Evolutionary conservation across 1,140 invertebrate species (phyloP).

Genomic region (Ostrea edulis): DNA sequence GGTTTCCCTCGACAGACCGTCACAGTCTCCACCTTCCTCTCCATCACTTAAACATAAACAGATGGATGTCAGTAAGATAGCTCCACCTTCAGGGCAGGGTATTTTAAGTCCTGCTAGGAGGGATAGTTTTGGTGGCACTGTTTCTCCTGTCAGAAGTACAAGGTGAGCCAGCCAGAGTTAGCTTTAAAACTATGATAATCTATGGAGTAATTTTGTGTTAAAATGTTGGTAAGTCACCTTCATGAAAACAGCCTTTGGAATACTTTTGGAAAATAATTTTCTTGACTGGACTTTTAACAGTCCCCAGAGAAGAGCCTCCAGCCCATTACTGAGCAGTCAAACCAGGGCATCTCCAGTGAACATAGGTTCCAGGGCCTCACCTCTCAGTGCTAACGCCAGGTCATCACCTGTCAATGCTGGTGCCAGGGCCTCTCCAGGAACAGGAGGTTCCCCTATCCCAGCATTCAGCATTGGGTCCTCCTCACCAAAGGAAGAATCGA

Average conservation of each 20-base stretch:
- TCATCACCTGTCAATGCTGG: conserved; percentile 43
- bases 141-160: conserved; percentile 62
- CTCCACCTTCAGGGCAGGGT: conserved; percentile 38
- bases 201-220: too few relatives aligned
- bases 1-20: conserved; percentile 65
- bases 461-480: conserved; percentile 68
- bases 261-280: not conserved
- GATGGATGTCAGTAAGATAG: conserved; percentile 19
- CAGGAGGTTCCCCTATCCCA: conserved; percentile 39
- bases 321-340: conserved; percentile 36
- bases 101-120: conserved; percentile 28
- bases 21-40: conserved; percentile 56
- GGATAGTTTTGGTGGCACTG: conserved; percentile 55
- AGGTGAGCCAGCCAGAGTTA: conserved; percentile 46
- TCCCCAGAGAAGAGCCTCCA: conserved; percentile 53
- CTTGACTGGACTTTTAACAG: not conserved
- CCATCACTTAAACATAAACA: conserved; percentile 45
- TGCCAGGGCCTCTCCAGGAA: conserved; percentile 43
- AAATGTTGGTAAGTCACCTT: too few relatives aligned
- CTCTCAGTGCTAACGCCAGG: conserved; percentile 35
- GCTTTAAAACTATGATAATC: too few relatives aligned
- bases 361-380: conserved; percentile 34
- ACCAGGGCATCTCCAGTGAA: conserved; percentile 13
- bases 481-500: conserved; percentile 70
- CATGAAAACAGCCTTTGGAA: not conserved